Conservation (phyloP, 2,888 invertebrate species). For the Xylophagus ater region DNA sequence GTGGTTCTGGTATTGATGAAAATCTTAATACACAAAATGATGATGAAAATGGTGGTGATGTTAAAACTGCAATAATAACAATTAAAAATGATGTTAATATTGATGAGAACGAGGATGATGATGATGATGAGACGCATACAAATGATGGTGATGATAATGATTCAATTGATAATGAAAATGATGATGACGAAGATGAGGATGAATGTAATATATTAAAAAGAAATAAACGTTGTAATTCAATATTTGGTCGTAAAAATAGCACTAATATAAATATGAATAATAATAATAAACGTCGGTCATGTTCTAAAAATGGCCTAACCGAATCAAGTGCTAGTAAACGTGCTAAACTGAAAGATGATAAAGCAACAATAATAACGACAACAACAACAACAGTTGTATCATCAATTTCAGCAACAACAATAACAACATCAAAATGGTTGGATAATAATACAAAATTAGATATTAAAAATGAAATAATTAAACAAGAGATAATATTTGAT, state of each 20-base stretch:
- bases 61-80: slow-evolving; percentile 6
- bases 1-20: slow-evolving; percentile 20
- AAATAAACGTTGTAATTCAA: no score
- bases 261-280: no score
- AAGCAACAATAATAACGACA: slow-evolving; percentile 11
- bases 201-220: no score
- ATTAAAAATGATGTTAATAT: slow-evolving; percentile 10
- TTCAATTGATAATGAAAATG: slow-evolving; percentile 17
- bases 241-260: no score
- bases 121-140: slow-evolving; percentile 24
- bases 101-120: slow-evolving; percentile 14
- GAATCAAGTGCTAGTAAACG: slow-evolving; percentile 13
- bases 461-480: slow-evolving; percentile 11
- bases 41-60: slow-evolving; percentile 17
- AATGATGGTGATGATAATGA: slow-evolving; percentile 33
- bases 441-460: slow-evolving; percentile 4
- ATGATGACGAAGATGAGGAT: slow-evolving; percentile 24
- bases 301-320: slow-evolving; percentile 14
- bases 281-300: slow-evolving; percentile 12
- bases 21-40: slow-evolving; percentile 22
- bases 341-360: slow-evolving; percentile 16
- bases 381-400: slow-evolving; percentile 24
- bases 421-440: slow-evolving; percentile 22
- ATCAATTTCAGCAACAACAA: slow-evolving; percentile 18
- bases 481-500: neutral